phyloP scores from a whole-genome alignment of 2,888 invertebrate genomes.

The Coenonympha arcania region DNA sequence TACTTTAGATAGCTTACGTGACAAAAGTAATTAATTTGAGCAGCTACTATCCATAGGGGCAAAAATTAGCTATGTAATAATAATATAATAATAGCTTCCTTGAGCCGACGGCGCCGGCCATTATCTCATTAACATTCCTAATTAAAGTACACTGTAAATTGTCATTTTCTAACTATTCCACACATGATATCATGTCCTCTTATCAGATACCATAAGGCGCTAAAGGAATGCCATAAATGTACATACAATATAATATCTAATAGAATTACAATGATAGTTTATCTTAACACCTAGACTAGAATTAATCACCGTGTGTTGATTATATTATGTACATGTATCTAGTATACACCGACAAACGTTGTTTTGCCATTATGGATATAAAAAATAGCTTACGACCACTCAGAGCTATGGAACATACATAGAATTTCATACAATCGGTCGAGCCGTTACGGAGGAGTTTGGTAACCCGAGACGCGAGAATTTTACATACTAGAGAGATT shows the following conservation, averaged over 20 bases:
- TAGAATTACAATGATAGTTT: too few relatives aligned
- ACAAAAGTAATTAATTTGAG: slow-evolving; percentile 18
- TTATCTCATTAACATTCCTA: slow-evolving; percentile 21
- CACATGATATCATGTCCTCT: slow-evolving; percentile 1
- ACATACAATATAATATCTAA: not conserved
- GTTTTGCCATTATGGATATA: too few relatives aligned
- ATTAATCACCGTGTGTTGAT: too few relatives aligned
- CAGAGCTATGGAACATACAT: too few relatives aligned
- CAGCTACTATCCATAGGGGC: slow-evolving; percentile 14
- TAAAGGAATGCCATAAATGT: not conserved
- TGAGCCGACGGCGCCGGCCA: slow-evolving; percentile 13
- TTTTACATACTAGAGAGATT: too few relatives aligned
- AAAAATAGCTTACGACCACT: too few relatives aligned
- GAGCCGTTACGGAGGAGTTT: too few relatives aligned
- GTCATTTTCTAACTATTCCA: not conserved
- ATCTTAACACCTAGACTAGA: too few relatives aligned
- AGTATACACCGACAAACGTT: too few relatives aligned
- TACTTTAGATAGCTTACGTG: slow-evolving; percentile 10
- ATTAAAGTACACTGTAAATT: slow-evolving; percentile 11
- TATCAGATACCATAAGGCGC: not conserved
- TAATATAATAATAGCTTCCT: slow-evolving; percentile 15
- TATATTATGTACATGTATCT: too few relatives aligned
- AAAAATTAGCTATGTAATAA: slow-evolving; percentile 15
- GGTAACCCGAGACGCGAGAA: too few relatives aligned
- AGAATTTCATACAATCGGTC: too few relatives aligned